Evolutionary conservation across 2,113 vertebrate genomes (phyloP).

Genomic region (Paraplagusia blochii): DNA sequence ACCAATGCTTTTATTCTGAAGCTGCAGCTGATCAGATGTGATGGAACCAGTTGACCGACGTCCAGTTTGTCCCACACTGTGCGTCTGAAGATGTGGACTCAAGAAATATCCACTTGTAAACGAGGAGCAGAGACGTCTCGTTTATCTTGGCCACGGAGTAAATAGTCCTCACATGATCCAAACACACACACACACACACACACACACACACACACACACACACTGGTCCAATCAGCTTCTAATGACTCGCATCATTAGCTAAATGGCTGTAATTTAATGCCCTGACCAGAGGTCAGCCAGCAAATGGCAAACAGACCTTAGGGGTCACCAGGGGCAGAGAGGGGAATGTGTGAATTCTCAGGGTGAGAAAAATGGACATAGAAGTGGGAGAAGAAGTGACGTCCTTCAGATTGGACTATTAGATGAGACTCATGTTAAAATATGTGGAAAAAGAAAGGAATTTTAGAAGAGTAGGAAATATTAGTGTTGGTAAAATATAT

Average conservation of each 20-base stretch:
- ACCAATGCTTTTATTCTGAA: no score
- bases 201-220: slow-evolving; percentile 23
- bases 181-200: slow-evolving; percentile 45
- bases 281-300: slow-evolving; percentile 58
- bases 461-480: no score
- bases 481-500: no score
- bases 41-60: not conserved
- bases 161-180: slow-evolving; percentile 40
- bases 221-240: slow-evolving; percentile 53
- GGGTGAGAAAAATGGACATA: slow-evolving; percentile 6
- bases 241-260: slow-evolving; percentile 70
- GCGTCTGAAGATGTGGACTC: not conserved
- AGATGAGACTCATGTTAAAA: no score
- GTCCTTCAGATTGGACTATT: no score
- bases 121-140: slow-evolving; percentile 10
- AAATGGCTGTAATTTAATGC: slow-evolving; percentile 67
- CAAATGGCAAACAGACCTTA: slow-evolving; percentile 61
- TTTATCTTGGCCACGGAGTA: slow-evolving; percentile 51
- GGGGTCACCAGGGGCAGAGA: slow-evolving; percentile 21
- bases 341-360: slow-evolving; percentile 7
- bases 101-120: not conserved
- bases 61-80: not conserved
- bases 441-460: no score
- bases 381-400: no score
- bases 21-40: not conserved